Percentiles rank a stretch among this genome's conserved stretches.
Conservation (phyloP, 2,888 invertebrate genomes). For the Lochmaea capreae region DNA sequence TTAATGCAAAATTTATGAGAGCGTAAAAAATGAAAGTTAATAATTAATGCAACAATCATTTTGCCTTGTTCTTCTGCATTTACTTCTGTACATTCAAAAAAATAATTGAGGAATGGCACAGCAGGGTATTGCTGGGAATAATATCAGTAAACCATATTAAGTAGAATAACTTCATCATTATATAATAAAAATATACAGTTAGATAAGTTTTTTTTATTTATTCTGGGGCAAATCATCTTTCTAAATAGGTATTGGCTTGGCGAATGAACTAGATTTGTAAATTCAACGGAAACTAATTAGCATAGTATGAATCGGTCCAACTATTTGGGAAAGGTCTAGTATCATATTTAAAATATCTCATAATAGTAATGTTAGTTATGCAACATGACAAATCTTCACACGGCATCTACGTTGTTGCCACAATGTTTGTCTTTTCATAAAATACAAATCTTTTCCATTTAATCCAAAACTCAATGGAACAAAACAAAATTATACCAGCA, state of each 20-base stretch:
- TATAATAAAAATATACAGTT: not conserved
- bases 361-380: no score
- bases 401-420: no score
- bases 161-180: not conserved
- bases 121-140: not conserved
- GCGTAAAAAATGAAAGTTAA: not conserved
- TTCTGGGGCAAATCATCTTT: not conserved
- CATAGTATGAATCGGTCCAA: no score
- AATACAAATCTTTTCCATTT: no score
- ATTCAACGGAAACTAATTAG: no score
- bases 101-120: not conserved
- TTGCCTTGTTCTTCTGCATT: not conserved
- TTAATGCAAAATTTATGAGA: not conserved
- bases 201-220: not conserved
- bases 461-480: no score
- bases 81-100: not conserved
- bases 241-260: not conserved
- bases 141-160: not conserved
- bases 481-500: no score
- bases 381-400: no score
- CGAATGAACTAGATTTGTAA: not conserved
- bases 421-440: no score
- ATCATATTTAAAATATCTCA: no score
- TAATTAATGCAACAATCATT: not conserved
- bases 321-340: no score